These are phyloP conservation scores for Anas platyrhynchos DNA, from an alignment of 2,113 vertebrate species.

Conservation along the genomic window DNA sequence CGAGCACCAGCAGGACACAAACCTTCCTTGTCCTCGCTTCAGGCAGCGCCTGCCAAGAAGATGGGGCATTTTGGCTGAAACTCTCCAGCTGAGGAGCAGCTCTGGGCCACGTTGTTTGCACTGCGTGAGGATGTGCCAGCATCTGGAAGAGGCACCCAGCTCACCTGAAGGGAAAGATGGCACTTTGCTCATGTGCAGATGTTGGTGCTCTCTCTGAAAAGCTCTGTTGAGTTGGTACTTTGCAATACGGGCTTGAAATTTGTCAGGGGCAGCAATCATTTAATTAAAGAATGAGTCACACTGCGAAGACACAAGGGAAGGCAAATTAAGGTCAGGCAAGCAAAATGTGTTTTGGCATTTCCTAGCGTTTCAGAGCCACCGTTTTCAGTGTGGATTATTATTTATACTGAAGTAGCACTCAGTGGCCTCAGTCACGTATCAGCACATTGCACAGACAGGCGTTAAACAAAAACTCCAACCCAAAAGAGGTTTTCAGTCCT, in stretches of 20 bases:
- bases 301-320: neutral
- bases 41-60: neutral
- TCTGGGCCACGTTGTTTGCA: neutral
- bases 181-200: neutral
- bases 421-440: neutral
- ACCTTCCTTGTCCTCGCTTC: neutral
- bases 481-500: neutral
- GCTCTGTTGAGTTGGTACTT: slow-evolving; percentile 19
- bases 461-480: neutral
- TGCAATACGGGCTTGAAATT: neutral
- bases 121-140: neutral
- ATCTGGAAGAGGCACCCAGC: neutral
- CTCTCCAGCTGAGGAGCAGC: neutral
- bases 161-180: neutral
- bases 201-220: neutral
- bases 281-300: slow-evolving; percentile 63
- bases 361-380: neutral
- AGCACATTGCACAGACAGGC: neutral
- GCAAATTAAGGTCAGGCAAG: slow-evolving; percentile 59
- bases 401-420: neutral
- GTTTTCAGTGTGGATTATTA: neutral
- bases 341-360: slow-evolving; percentile 32
- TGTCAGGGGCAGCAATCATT: slow-evolving; percentile 53
- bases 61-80: neutral
- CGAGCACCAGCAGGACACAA: neutral